Evolutionary conservation across 2,888 invertebrate species (phyloP).

Genomic region (Melinaea marsaeus): DNA sequence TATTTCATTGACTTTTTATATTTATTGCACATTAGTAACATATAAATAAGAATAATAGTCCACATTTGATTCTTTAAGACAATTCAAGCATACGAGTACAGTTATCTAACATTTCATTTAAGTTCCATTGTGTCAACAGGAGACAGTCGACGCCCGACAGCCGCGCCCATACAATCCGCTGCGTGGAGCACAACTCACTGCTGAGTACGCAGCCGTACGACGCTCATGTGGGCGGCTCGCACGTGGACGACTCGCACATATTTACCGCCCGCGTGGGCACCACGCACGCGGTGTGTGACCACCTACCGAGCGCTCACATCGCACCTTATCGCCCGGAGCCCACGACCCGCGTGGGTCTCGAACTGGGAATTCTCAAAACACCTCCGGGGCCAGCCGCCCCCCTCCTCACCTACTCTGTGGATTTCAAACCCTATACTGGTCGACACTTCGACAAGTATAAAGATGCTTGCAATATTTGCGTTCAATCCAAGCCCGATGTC

Average conservation of each 20-base stretch:
- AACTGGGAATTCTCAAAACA: slow-evolving; percentile 65
- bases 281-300: slow-evolving; percentile 62
- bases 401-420: slow-evolving; percentile 55
- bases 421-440: slow-evolving; percentile 58
- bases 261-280: slow-evolving; percentile 40
- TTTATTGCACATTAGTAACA: too few species aligned
- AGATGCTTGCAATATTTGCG: slow-evolving; percentile 64
- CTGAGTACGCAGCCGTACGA: slow-evolving; percentile 50
- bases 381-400: slow-evolving; percentile 43
- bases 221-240: slow-evolving; percentile 44
- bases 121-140: slow-evolving; percentile 36
- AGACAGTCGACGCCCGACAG: slow-evolving; percentile 60
- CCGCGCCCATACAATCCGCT: slow-evolving; percentile 70
- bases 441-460: slow-evolving; percentile 54
- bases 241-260: slow-evolving; percentile 34
- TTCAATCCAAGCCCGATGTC: slow-evolving; percentile 63
- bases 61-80: neutral
- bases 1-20: too few species aligned
- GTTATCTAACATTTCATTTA: slow-evolving; percentile 4
- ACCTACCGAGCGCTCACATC: slow-evolving; percentile 50
- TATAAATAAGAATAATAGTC: too few species aligned
- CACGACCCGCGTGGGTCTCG: slow-evolving; percentile 75
- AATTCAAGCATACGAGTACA: neutral
- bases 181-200: slow-evolving; percentile 63
- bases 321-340: slow-evolving; percentile 42